Evolutionary conservation across 2,888 invertebrate genomes (phyloP), one percentile per base, ranked within the genome.

Genomic region (Parascotia fuliginaria): DNA sequence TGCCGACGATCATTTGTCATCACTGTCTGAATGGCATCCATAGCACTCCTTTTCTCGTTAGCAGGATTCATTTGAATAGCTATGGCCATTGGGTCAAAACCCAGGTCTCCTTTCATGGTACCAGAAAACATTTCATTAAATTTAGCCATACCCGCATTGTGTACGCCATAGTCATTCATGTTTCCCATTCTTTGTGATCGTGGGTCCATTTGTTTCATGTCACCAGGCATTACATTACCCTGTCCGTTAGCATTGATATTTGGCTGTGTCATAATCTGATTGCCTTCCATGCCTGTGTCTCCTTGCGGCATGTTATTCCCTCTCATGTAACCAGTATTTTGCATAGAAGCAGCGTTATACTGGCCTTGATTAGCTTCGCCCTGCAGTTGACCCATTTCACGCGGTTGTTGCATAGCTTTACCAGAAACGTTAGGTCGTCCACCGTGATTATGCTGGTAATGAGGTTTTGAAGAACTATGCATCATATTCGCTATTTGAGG

Each of bases 31-130:
- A 87, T 88, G 0, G 78, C 69, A 28, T 82, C 61, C 66, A 87
- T 80, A 31, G 87, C 87, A 13, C 72, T 69, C 46, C 71, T 73
- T 58, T 88, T 76, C 40, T 86, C 83, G 55, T 91, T 92, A 28
- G 82, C 83, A 38, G 91, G 91, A 66, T 91, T 91, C 89, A 92
- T 89, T 70, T 91, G 89, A 62, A 91, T 78, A 7, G 92, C 92
- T 53, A 92, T 85, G 28, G 84, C 75, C 91, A 92, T 92, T 1
- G 92, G 91, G 67, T 92, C 90, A 51, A 89, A 91, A 24, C 85
- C 85, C 44, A 91, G 73, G 49, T 89, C 84, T 13, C 79, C 81
- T 61, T 83, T 76, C 74, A 77, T 81, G 6, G 87, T 81, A 13
- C 87, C 89, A 27, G 92, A 89, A 52, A 91, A 90, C 83, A 89